Evolutionary conservation across 2,797 vertebrate species (phyloP).

Genomic region (Pipistrellus pygmaeus): DNA sequence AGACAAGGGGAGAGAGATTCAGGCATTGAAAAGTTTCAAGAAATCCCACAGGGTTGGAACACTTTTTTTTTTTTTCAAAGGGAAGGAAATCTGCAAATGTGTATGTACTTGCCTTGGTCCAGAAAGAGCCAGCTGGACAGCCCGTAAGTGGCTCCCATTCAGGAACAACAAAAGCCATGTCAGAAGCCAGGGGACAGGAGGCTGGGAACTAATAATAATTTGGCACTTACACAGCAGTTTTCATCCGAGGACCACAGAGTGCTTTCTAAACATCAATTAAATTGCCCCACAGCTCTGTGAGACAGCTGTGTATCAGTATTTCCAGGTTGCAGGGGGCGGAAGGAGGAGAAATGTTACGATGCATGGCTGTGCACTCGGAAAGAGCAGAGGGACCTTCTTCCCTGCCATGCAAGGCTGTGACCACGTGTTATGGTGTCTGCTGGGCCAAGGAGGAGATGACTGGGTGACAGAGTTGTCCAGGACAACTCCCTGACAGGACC

Average conservation of each 20-base stretch:
- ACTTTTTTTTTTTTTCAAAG: constrained; percentile 56
- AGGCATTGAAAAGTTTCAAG: constrained; percentile 60
- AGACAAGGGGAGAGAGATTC: constrained; percentile 72
- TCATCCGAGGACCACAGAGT: constrained; percentile 54
- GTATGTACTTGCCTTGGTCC: constrained; percentile 16
- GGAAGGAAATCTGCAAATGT: constrained; percentile 55
- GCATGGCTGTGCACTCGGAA: not conserved
- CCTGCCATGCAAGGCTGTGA: not conserved
- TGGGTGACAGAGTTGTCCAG: not conserved
- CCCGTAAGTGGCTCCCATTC: not conserved
- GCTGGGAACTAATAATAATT: constrained; percentile 80
- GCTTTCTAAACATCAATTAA: constrained; percentile 81
- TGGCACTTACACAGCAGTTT: constrained; percentile 79
- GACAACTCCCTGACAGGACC: fast-evolving
- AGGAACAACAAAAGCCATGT: constrained; percentile 71
- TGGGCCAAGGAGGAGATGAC: not conserved
- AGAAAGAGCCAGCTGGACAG: constrained; percentile 41
- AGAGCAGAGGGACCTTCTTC: not conserved
- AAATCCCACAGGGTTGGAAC: constrained; percentile 65
- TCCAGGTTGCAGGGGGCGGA: constrained; percentile 60
- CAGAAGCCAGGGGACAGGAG: constrained; percentile 76
- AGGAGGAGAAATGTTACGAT: not conserved
- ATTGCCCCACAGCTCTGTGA: constrained; percentile 61
- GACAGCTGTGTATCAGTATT: constrained; percentile 62
- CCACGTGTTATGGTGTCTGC: fast-evolving